A percentile compares a stretch with the other conserved stretches of the same genome.
Evolutionary conservation across 2,797 vertebrate genomes (phyloP).

Genomic region (Channa striata): DNA sequence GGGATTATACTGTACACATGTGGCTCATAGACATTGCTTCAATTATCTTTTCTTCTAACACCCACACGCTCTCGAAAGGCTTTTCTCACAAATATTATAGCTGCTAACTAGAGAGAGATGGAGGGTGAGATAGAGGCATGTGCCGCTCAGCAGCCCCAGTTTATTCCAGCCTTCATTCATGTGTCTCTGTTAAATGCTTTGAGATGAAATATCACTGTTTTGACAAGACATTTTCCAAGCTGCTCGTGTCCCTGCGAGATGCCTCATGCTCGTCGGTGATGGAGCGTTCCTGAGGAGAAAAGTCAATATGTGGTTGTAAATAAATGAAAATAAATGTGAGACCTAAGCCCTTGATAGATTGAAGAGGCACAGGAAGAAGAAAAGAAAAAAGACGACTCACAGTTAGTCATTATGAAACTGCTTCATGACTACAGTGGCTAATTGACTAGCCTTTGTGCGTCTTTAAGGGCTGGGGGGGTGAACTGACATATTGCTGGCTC

Average conservation of each 20-base stretch:
- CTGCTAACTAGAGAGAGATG: constrained; percentile 72
- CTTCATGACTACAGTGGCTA: constrained; percentile 58
- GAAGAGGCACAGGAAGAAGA: constrained; percentile 39
- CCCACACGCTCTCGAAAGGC: constrained; percentile 72
- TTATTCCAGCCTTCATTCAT: constrained; percentile 66
- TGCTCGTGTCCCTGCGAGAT: constrained; percentile 58
- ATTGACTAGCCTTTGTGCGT: constrained; percentile 61
- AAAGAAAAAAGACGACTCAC: constrained; percentile 46
- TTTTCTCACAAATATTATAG: constrained; percentile 73
- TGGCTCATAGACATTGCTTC: constrained; percentile 76
- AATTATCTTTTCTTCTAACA: constrained; percentile 78
- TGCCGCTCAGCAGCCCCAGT: constrained; percentile 44
- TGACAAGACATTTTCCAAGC: constrained; percentile 72
- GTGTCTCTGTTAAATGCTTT: constrained; percentile 66
- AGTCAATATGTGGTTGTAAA: constrained; percentile 79
- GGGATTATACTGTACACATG: constrained; percentile 76
- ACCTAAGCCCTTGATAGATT: constrained; percentile 57
- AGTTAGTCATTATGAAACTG: constrained; percentile 63
- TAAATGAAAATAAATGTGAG: constrained; percentile 77
- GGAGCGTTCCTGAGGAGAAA: constrained; percentile 66
- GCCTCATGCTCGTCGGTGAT: constrained; percentile 56
- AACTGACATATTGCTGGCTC: constrained; percentile 77
- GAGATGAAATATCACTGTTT: constrained; percentile 77
- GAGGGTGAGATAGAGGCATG: constrained; percentile 51
- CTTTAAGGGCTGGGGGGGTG: constrained; percentile 37